phyloP scores from a whole-genome alignment of 2,888 invertebrate genomes.

The Aporophyla lueneburgensis region DNA sequence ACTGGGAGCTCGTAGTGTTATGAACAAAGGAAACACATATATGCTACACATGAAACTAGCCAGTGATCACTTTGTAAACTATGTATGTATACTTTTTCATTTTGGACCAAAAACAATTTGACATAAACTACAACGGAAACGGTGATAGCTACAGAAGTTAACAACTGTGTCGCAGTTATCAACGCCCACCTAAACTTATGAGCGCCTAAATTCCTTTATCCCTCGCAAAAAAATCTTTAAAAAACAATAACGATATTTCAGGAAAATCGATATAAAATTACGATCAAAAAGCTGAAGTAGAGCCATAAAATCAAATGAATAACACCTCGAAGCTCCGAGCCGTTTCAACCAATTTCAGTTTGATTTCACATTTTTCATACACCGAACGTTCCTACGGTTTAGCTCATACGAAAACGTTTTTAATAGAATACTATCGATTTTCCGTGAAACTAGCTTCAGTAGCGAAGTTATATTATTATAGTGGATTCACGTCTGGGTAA shows the following conservation, averaged over 20 bases:
- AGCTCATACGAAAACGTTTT: constrained; percentile 70
- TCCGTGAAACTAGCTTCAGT: constrained; percentile 67
- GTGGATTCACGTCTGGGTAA: constrained; percentile 72
- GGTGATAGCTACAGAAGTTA: no score
- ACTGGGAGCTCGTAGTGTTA: not conserved
- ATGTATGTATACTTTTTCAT: no score
- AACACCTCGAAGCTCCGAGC: constrained; percentile 46
- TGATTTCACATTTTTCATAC: constrained; percentile 61
- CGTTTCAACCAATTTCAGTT: constrained; percentile 54
- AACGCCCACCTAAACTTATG: constrained; percentile 25
- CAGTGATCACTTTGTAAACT: not conserved
- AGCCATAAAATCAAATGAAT: constrained; percentile 56
- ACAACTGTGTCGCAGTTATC: no score
- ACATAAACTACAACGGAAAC: no score
- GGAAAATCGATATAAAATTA: constrained; percentile 47
- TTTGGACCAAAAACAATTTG: no score
- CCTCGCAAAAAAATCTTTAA: constrained; percentile 41
- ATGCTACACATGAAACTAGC: not conserved
- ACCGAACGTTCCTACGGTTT: constrained; percentile 52
- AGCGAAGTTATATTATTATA: constrained; percentile 73
- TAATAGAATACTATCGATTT: constrained; percentile 71
- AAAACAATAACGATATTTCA: constrained; percentile 46
- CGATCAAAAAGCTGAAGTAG: constrained; percentile 36
- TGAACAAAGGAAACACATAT: constrained; percentile 23
- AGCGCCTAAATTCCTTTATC: constrained; percentile 41